phyloP scores from a whole-genome alignment of 2,113 vertebrate genomes.

The Anthoscopus minutus region DNA sequence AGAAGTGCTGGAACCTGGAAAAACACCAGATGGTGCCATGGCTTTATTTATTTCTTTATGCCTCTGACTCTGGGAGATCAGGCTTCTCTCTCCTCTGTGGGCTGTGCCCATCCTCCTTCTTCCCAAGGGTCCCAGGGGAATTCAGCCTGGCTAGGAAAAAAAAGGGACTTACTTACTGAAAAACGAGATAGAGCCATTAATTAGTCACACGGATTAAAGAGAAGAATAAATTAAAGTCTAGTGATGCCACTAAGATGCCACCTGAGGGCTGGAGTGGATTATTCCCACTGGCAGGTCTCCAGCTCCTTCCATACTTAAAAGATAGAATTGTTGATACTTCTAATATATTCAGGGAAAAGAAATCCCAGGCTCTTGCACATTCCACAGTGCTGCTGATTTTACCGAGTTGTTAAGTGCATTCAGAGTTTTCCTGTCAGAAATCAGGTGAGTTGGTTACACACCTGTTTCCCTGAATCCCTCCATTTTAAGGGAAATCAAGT shows the following conservation, averaged over 20 bases:
- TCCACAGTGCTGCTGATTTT: neutral
- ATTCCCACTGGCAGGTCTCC: neutral
- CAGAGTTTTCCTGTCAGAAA: neutral
- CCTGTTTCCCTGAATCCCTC: neutral
- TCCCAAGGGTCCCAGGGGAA: neutral
- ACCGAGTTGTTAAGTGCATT: accelerated
- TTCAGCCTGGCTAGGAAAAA: neutral
- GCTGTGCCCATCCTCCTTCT: neutral
- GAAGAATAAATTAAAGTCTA: neutral
- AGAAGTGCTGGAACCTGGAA: neutral
- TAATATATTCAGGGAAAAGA: neutral
- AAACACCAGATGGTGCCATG: neutral
- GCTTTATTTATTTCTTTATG: neutral
- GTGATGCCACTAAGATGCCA: neutral
- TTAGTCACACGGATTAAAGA: neutral
- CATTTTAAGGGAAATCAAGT: neutral
- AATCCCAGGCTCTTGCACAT: neutral
- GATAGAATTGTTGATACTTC: neutral
- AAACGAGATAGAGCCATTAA: neutral
- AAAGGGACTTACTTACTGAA: neutral
- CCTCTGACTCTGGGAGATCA: neutral
- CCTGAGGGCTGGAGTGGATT: neutral
- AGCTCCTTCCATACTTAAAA: neutral
- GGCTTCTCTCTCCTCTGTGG: neutral
- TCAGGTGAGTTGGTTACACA: neutral